Evolutionary conservation across 2,113 vertebrate species (phyloP).

Genomic region (Clarias gariepinus): DNA sequence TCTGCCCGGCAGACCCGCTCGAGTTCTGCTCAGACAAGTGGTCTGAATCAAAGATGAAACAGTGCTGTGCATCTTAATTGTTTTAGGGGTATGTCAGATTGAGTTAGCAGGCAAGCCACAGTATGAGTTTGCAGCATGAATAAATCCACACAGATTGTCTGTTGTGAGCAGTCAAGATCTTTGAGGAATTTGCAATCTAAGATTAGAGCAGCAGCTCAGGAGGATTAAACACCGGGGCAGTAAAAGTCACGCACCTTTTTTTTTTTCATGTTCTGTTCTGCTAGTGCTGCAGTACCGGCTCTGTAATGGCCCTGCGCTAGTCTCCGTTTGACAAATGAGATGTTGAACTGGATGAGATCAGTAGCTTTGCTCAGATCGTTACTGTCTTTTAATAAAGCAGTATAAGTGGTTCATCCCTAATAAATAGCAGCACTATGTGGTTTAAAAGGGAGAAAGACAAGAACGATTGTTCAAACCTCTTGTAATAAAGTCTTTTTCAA

Average conservation of each 20-base stretch:
- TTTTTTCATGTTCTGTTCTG: conserved; percentile 7
- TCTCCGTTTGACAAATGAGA: neutral
- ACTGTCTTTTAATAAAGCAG: conserved; percentile 23
- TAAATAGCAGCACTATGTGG: neutral
- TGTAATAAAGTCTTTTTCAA: neutral
- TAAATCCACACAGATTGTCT: conserved; percentile 29
- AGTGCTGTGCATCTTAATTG: conserved; percentile 42
- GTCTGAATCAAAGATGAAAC: conserved; percentile 47
- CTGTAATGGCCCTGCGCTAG: neutral
- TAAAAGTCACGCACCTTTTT: neutral
- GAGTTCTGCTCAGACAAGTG: conserved; percentile 37
- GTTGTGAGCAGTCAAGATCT: conserved; percentile 32
- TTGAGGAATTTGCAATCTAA: conserved; percentile 9
- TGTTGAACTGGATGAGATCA: neutral
- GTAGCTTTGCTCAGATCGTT: neutral
- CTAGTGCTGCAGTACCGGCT: neutral
- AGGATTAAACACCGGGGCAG: neutral
- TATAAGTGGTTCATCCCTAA: neutral
- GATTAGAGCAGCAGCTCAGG: conserved; percentile 8
- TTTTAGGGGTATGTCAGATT: conserved; percentile 52
- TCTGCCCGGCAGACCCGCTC: conserved; percentile 11
- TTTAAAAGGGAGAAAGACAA: conserved; percentile 6
- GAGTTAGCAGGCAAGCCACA: conserved; percentile 44
- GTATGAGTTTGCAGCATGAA: conserved; percentile 14
- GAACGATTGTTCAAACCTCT: conserved; percentile 3